These are phyloP conservation scores for Zaprionus ghesquierei DNA, from an alignment of 1,140 invertebrate genomes.

Conservation along the genomic window DNA sequence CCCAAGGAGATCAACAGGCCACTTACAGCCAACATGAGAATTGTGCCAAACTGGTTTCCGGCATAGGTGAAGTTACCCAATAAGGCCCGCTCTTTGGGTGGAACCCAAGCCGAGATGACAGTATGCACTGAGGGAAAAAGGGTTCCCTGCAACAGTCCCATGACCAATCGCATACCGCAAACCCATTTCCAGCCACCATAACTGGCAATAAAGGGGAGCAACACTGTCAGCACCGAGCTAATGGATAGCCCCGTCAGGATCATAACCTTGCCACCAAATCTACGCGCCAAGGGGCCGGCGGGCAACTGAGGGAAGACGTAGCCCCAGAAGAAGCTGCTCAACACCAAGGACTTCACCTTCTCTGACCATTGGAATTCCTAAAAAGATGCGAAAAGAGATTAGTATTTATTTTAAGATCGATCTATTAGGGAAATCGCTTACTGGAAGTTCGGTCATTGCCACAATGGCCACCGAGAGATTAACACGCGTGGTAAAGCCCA, in stretches of 20 bases:
- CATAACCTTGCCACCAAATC: slow-evolving; percentile 85
- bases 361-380: slow-evolving; percentile 42
- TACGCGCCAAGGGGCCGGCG: slow-evolving; percentile 86
- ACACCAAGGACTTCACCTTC: slow-evolving; percentile 69
- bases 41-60: slow-evolving; percentile 88
- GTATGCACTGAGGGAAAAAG: slow-evolving; percentile 90
- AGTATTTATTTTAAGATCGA: neutral
- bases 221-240: slow-evolving; percentile 82
- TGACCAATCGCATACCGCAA: slow-evolving; percentile 86
- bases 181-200: slow-evolving; percentile 85
- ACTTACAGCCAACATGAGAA: slow-evolving; percentile 86
- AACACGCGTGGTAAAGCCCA: slow-evolving; percentile 85
- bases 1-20: slow-evolving; percentile 85
- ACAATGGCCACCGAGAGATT: slow-evolving; percentile 88
- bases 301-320: slow-evolving; percentile 84
- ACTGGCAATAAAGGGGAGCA: slow-evolving; percentile 69
- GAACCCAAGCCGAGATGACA: slow-evolving; percentile 90
- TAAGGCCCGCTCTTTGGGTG: slow-evolving; percentile 84
- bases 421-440: slow-evolving; percentile 32
- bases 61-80: slow-evolving; percentile 85
- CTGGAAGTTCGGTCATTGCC: slow-evolving; percentile 84
- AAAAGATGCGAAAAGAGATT: neutral
- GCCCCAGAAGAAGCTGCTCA: slow-evolving; percentile 87
- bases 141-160: slow-evolving; percentile 91
- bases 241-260: slow-evolving; percentile 12